Evolutionary conservation across 1,140 invertebrate species (phyloP).

Genomic region (Telenomus remus): DNA sequence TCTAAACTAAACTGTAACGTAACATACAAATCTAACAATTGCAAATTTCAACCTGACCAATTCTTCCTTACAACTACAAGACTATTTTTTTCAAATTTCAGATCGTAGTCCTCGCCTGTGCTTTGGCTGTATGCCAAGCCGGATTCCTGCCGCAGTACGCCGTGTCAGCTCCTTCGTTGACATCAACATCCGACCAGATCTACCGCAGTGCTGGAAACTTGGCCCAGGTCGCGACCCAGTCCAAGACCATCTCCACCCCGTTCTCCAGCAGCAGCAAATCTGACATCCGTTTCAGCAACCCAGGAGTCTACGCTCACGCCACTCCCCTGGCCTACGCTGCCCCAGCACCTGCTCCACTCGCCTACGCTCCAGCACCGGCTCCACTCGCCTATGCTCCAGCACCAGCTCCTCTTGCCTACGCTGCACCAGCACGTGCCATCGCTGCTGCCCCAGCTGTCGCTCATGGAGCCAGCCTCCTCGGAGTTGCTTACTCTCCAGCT

Average conservation of each 20-base stretch:
- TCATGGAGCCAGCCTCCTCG: constrained; percentile 50
- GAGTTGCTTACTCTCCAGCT: constrained; percentile 79
- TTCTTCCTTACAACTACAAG: too few species aligned
- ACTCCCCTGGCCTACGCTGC: constrained; percentile 51
- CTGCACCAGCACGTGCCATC: constrained; percentile 39
- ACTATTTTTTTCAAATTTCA: too few species aligned
- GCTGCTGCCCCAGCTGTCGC: constrained; percentile 37
- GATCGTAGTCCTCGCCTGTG: constrained; percentile 73
- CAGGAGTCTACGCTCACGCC: constrained; percentile 67
- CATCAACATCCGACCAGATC: constrained; percentile 79
- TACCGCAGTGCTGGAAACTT: constrained; percentile 79
- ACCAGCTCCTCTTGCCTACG: too few species aligned
- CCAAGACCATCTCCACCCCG: constrained; percentile 80
- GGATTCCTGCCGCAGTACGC: constrained; percentile 61
- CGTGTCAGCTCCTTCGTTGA: constrained; percentile 75
- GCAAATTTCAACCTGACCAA: too few species aligned
- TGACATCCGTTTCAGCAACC: constrained; percentile 80
- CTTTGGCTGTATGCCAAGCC: constrained; percentile 66
- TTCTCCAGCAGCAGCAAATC: constrained; percentile 81
- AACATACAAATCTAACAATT: too few species aligned
- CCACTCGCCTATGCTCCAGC: constrained; percentile 22
- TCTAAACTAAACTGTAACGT: too few species aligned
- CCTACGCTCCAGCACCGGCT: constrained; percentile 51
- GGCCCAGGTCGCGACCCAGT: constrained; percentile 79
- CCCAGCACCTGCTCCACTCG: constrained; percentile 54